Conservation (phyloP, 2,888 invertebrate genomes). For the Calameuta idolon region DNA sequence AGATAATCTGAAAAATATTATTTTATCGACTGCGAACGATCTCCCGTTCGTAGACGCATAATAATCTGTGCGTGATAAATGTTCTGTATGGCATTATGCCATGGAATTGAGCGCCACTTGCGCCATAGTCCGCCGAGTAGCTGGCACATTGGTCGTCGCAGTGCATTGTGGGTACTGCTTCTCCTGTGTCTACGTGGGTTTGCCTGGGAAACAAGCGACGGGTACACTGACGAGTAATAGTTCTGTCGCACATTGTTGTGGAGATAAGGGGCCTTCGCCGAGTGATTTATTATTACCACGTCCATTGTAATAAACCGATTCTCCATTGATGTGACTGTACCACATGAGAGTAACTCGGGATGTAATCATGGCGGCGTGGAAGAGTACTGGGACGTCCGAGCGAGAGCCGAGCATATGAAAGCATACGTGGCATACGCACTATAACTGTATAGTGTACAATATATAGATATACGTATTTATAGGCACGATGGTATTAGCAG, state of each 20-base stretch:
- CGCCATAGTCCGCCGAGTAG: conserved; percentile 8
- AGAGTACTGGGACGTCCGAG: background rate
- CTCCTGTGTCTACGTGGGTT: conserved; percentile 28
- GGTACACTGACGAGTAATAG: conserved; percentile 41
- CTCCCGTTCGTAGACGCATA: conserved; percentile 8
- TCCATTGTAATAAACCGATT: conserved; percentile 51
- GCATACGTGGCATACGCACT: background rate
- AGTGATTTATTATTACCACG: conserved; percentile 33
- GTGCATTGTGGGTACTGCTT: conserved; percentile 18
- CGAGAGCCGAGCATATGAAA: background rate
- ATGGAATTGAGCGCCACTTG: conserved; percentile 40
- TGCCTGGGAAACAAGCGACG: conserved; percentile 15
- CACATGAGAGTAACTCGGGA: conserved; percentile 14
- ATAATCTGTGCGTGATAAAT: conserved; percentile 39
- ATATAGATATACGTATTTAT: background rate
- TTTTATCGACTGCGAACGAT: background rate
- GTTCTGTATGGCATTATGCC: conserved; percentile 39
- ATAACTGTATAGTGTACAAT: background rate
- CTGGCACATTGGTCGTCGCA: background rate
- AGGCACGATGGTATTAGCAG: background rate
- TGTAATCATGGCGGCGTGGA: conserved; percentile 1
- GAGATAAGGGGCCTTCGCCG: conserved; percentile 22
- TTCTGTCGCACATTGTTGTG: conserved; percentile 36
- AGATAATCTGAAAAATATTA: background rate
- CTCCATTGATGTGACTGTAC: conserved; percentile 45